phyloP scores from a whole-genome alignment of 2,888 invertebrate genomes.

The Nycteola revayana region DNA sequence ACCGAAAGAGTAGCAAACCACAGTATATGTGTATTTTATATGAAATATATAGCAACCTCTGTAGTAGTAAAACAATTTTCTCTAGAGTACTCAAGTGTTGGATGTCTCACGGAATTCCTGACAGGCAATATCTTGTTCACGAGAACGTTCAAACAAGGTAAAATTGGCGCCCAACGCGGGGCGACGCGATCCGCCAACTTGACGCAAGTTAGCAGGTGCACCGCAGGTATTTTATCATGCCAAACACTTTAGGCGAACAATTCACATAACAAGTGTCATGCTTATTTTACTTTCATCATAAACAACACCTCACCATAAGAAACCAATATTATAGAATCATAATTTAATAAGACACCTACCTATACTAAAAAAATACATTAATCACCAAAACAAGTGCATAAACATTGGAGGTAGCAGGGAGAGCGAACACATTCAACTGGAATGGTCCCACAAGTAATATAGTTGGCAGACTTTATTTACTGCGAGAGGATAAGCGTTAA shows the following conservation, averaged over 20 bases:
- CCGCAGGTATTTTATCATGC: conserved; percentile 62
- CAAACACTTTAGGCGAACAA: conserved; percentile 63
- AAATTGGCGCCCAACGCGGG: conserved; percentile 58
- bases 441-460: conserved; percentile 59
- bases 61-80: conserved; percentile 32
- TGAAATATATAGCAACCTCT: conserved; percentile 34
- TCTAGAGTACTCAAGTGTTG: conserved; percentile 43
- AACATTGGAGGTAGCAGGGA: conserved; percentile 49
- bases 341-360: too few species aligned
- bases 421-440: conserved; percentile 44
- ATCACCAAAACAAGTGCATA: conserved; percentile 49
- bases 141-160: conserved; percentile 54
- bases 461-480: conserved; percentile 71
- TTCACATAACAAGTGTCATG: conserved; percentile 59
- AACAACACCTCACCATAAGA: too few species aligned
- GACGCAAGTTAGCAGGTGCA: conserved; percentile 65
- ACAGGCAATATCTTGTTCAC: conserved; percentile 58
- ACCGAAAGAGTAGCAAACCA: too few species aligned
- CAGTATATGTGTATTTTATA: conserved; percentile 8
- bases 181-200: conserved; percentile 46
- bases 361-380: conserved; percentile 39
- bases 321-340: too few species aligned
- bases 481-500: conserved; percentile 73
- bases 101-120: conserved; percentile 45
- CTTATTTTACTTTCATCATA: conserved; percentile 57